Conservation (phyloP, 2,113 vertebrate genomes). For the Mixornis gularis region DNA sequence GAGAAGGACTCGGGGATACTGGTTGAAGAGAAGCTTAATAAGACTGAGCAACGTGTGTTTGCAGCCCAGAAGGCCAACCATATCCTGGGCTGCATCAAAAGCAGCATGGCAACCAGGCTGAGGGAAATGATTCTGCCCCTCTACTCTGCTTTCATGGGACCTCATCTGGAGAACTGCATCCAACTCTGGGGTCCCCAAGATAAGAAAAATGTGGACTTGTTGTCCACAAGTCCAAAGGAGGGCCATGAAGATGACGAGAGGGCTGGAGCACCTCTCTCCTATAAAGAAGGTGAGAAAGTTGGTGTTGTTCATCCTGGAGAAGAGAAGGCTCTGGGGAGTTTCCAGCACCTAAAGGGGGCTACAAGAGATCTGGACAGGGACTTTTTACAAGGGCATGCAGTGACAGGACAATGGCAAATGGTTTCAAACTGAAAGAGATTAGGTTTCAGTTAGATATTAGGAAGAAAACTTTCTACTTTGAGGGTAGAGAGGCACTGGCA, state of each 20-base stretch:
- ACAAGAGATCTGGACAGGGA: not conserved
- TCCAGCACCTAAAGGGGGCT: not conserved
- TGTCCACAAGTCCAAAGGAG: not conserved
- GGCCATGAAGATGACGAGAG: not conserved
- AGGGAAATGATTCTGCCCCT: not conserved
- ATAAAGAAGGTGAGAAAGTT: not conserved
- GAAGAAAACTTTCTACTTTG: not conserved
- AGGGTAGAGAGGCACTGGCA: too few relatives aligned
- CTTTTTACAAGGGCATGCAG: not conserved
- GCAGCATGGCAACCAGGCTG: not conserved
- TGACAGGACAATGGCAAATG: not conserved
- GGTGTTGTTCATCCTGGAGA: not conserved
- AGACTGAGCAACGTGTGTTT: not conserved
- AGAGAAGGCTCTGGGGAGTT: not conserved
- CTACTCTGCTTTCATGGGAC: not conserved
- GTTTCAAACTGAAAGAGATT: not conserved
- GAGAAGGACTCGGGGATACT: not conserved
- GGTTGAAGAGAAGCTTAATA: not conserved
- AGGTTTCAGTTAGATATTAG: not conserved
- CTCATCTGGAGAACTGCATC: not conserved
- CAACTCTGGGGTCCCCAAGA: fast-evolving
- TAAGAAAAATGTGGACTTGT: not conserved
- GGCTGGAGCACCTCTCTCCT: not conserved
- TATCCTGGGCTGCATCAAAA: not conserved
- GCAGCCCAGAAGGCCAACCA: not conserved